A percentile compares a stretch with the other conserved stretches of the same genome.
These are phyloP conservation scores for Boulengeromyrus knoepffleri DNA, from an alignment of 2,113 vertebrate species.

Conservation along the genomic window DNA sequence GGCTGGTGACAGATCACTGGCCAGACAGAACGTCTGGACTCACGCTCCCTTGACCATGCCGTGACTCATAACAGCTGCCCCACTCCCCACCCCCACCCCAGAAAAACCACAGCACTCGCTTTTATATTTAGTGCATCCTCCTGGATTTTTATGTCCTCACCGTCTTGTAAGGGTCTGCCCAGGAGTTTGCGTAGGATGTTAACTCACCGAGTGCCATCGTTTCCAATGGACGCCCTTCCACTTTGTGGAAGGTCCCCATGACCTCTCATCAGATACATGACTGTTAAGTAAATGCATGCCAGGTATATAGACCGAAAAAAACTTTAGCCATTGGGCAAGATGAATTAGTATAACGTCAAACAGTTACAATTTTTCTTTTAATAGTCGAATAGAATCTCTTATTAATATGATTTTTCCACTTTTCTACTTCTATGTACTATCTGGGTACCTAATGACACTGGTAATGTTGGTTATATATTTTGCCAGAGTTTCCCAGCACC, in stretches of 20 bases:
- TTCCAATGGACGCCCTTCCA: background rate
- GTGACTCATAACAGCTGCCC: conserved; percentile 10
- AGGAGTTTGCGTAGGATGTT: background rate
- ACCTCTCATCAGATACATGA: background rate
- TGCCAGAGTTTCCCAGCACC: background rate
- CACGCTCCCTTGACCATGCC: conserved; percentile 35
- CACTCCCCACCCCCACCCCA: background rate
- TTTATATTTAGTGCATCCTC: background rate
- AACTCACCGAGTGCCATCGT: background rate
- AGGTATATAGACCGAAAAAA: background rate
- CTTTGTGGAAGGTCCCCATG: background rate
- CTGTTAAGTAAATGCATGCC: background rate
- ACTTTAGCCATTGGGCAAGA: background rate
- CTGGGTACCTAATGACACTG: background rate
- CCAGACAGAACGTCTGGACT: conserved; percentile 44
- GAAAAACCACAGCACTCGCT: background rate
- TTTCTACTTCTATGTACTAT: background rate
- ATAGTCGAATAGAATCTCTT: background rate
- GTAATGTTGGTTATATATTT: background rate
- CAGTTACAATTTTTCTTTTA: background rate
- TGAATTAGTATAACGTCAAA: background rate
- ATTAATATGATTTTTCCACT: background rate
- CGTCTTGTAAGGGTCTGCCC: background rate
- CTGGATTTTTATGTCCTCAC: background rate
- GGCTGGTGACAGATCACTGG: background rate